Conservation (phyloP, 1,140 invertebrate species). For the Bombus picipes region DNA sequence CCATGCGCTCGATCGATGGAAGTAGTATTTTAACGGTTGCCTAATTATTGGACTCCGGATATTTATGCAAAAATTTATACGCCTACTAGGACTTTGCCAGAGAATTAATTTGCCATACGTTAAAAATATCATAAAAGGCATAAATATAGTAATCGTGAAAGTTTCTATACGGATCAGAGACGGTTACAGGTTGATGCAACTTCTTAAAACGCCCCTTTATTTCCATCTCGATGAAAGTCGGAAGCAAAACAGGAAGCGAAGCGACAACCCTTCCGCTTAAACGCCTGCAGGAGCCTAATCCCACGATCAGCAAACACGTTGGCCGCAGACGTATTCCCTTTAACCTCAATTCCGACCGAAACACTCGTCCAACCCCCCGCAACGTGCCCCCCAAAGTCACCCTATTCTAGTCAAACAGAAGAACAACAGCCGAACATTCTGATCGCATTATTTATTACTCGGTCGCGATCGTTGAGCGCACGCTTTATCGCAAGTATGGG, state of each 20-base stretch:
- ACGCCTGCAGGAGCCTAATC: background rate
- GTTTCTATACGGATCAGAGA: no score
- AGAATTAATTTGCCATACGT: no score
- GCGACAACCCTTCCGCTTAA: background rate
- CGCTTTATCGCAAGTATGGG: background rate
- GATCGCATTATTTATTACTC: slow-evolving; percentile 6
- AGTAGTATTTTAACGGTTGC: no score
- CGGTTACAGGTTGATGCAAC: background rate
- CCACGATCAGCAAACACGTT: background rate
- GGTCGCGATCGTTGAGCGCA: slow-evolving; percentile 35
- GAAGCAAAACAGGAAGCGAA: slow-evolving; percentile 53
- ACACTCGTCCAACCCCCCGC: background rate
- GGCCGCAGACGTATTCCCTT: background rate
- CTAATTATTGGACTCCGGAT: no score
- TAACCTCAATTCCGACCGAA: background rate
- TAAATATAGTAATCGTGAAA: no score
- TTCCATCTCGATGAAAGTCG: slow-evolving; percentile 43
- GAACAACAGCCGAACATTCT: background rate
- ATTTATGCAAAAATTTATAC: no score
- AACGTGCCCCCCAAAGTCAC: no score
- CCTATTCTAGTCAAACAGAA: slow-evolving; percentile 12
- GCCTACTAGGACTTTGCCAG: no score
- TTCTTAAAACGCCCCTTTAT: background rate
- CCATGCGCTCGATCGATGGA: background rate
- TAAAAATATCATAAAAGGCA: no score